Evolutionary conservation across 2,888 invertebrate genomes (phyloP).

Genomic region (Drosophila paucipuncta): DNA sequence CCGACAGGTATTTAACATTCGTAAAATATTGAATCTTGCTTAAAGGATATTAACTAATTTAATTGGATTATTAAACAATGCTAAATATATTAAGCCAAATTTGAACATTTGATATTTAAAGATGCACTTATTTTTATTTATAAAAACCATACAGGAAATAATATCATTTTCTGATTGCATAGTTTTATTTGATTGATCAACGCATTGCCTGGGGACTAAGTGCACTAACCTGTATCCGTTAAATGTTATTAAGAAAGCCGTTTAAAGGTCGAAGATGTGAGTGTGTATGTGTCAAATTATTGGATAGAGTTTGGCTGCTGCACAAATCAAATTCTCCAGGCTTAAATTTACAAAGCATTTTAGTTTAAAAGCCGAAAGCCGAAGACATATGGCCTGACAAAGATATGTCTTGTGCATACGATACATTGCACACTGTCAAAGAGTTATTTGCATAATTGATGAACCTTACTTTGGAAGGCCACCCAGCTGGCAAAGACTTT

Average conservation of each 20-base stretch:
- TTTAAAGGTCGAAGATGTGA: background rate
- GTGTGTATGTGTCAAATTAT: background rate
- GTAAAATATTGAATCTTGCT: background rate
- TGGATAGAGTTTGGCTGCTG: background rate
- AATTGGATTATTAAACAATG: background rate
- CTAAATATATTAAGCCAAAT: background rate
- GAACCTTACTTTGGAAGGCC: background rate
- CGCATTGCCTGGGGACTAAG: background rate
- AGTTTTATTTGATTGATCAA: background rate
- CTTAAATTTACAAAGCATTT: background rate
- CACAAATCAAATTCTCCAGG: background rate
- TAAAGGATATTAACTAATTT: background rate
- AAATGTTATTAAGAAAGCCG: no score
- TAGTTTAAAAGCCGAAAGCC: background rate
- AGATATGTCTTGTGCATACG: slow-evolving; percentile 27
- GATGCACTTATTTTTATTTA: background rate
- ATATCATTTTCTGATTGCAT: no score
- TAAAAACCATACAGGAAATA: background rate
- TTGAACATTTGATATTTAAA: slow-evolving; percentile 8
- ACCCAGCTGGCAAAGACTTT: slow-evolving; percentile 1
- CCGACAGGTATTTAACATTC: background rate
- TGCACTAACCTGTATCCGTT: no score
- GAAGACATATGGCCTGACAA: background rate
- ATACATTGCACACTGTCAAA: slow-evolving; percentile 16
- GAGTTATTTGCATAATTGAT: slow-evolving; percentile 32